A percentile compares a stretch with the other conserved stretches of the same genome.
phyloP scores from a whole-genome alignment of 2,113 vertebrate genomes.

The Amazona vittata region DNA sequence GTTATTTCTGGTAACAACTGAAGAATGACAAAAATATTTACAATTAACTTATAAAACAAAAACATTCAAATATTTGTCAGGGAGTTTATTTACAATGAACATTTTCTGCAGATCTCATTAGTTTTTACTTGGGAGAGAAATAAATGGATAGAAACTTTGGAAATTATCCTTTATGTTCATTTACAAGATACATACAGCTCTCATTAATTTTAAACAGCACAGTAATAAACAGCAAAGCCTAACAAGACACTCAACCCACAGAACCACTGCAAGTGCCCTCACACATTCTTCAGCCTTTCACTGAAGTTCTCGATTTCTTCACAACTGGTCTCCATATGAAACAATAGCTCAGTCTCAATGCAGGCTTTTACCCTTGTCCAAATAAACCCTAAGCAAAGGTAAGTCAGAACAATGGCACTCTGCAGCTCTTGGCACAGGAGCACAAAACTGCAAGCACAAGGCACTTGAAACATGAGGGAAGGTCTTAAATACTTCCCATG shows the following conservation, averaged over 20 bases:
- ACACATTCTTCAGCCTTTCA: not conserved
- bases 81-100: slow-evolving; percentile 18
- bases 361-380: not conserved
- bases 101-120: slow-evolving; percentile 18
- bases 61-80: slow-evolving; percentile 23
- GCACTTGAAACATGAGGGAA: not conserved
- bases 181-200: slow-evolving; percentile 27
- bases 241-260: not conserved
- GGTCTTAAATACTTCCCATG: not conserved
- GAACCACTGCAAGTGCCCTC: not conserved
- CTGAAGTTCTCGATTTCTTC: not conserved
- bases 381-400: not conserved
- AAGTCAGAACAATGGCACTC: not conserved
- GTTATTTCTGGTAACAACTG: slow-evolving; percentile 59
- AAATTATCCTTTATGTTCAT: slow-evolving; percentile 1
- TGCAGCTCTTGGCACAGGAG: not conserved
- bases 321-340: slow-evolving; percentile 34
- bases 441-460: not conserved
- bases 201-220: slow-evolving; percentile 6
- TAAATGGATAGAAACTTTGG: not conserved
- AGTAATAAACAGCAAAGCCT: slow-evolving; percentile 1
- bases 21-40: slow-evolving; percentile 35
- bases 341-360: not conserved
- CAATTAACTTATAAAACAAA: slow-evolving; percentile 9
- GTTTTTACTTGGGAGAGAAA: slow-evolving; percentile 26